Conservation (phyloP, 1,140 invertebrate genomes). For the Drosophila rufa region DNA sequence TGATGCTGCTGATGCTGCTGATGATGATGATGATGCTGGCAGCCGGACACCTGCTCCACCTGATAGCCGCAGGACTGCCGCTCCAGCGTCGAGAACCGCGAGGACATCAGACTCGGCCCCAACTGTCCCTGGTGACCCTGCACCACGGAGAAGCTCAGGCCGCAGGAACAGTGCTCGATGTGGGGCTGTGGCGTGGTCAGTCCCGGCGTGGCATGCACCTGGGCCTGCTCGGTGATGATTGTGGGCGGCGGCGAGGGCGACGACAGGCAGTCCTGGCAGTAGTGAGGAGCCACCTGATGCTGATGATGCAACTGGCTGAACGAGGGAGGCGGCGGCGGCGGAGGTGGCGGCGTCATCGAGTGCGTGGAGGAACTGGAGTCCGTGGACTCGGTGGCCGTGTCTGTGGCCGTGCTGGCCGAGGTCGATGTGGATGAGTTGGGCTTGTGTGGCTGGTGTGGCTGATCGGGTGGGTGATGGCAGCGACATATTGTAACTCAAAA, state of each 20-base stretch:
- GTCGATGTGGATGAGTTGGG: conserved; percentile 78
- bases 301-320: conserved; percentile 45
- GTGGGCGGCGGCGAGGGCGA: conserved; percentile 74
- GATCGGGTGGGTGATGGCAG: conserved; percentile 83
- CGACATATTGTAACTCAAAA: conserved; percentile 85
- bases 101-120: conserved; percentile 9
- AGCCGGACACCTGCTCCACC: conserved; percentile 34
- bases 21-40: conserved; percentile 57
- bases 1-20: conserved; percentile 28
- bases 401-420: conserved; percentile 52
- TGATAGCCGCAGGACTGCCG: conserved; percentile 33
- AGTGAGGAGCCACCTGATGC: conserved; percentile 32
- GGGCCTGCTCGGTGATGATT: conserved; percentile 75
- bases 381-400: conserved; percentile 56
- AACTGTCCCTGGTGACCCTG: conserved; percentile 29
- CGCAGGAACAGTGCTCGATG: conserved; percentile 80
- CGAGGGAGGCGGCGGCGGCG: conserved; percentile 31
- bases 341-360: conserved; percentile 60
- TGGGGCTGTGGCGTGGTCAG: conserved; percentile 45
- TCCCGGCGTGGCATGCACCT: conserved; percentile 68
- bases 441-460: conserved; percentile 79
- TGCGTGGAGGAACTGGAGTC: conserved; percentile 58
- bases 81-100: conserved; percentile 33
- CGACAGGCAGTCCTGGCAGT: conserved; percentile 74
- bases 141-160: conserved; percentile 71